Evolutionary conservation across 1,140 invertebrate species (phyloP).

Genomic region (Trachymyrmex cornetzi): DNA sequence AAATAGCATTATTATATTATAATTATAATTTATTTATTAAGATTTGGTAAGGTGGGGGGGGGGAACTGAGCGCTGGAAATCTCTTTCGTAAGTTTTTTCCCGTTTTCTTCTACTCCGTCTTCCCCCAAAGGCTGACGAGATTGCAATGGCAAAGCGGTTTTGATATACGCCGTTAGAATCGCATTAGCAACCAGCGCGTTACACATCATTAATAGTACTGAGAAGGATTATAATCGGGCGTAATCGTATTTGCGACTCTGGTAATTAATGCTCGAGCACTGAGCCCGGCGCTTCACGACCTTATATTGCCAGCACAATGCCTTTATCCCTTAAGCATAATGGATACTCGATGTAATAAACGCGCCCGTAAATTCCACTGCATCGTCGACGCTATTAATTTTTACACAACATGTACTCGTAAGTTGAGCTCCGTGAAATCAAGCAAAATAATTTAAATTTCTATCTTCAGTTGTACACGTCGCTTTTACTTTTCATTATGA

Average conservation of each 20-base stretch:
- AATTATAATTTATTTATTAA: too few species aligned
- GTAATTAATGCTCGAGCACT: slow-evolving; percentile 51
- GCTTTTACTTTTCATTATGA: background rate
- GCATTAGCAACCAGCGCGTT: slow-evolving; percentile 33
- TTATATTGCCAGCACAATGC: slow-evolving; percentile 40
- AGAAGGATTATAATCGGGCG: slow-evolving; percentile 43
- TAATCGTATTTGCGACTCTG: slow-evolving; percentile 61
- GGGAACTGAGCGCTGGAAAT: background rate
- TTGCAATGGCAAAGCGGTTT: slow-evolving; percentile 11
- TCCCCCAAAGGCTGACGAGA: background rate
- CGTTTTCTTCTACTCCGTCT: background rate
- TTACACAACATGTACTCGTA: background rate
- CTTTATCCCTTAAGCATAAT: slow-evolving; percentile 59
- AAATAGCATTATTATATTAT: too few species aligned
- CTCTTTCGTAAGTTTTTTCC: slow-evolving; percentile 35
- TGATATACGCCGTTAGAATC: slow-evolving; percentile 44
- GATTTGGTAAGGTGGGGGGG: too few species aligned
- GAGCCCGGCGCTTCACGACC: slow-evolving; percentile 33
- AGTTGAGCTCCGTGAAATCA: slow-evolving; percentile 20
- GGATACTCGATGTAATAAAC: slow-evolving; percentile 58
- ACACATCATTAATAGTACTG: slow-evolving; percentile 55
- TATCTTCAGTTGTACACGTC: background rate
- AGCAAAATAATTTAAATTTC: background rate
- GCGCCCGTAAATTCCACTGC: slow-evolving; percentile 37
- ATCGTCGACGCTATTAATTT: background rate